A percentile compares a stretch with the other conserved stretches of the same genome.
These are phyloP conservation scores for Tapirus terrestris DNA, from an alignment of 2,113 vertebrate species.

Conservation along the genomic window DNA sequence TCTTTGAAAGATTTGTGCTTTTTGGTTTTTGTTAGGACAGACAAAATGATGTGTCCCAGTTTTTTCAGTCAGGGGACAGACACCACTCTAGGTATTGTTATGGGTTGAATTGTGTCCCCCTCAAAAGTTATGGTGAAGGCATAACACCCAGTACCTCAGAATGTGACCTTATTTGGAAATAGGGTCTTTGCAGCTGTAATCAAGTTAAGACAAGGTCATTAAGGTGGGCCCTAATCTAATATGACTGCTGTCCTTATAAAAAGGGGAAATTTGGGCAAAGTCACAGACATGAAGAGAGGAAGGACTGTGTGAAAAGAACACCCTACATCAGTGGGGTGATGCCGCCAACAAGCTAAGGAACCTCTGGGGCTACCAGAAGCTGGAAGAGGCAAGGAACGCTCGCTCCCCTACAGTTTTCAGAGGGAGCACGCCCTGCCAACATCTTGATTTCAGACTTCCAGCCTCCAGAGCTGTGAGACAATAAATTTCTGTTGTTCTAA, in stretches of 20 bases:
- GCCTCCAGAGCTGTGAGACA: not conserved
- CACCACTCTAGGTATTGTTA: not conserved
- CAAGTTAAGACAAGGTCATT: not conserved
- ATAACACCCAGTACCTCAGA: not conserved
- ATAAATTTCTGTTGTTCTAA: not conserved
- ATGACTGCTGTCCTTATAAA: too few species aligned
- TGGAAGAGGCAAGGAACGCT: not conserved
- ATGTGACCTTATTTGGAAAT: not conserved
- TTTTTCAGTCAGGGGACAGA: not conserved
- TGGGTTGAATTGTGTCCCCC: not conserved
- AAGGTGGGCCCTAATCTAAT: not conserved
- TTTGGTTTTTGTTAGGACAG: not conserved
- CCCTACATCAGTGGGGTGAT: accelerated
- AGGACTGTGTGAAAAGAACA: not conserved
- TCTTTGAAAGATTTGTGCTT: not conserved
- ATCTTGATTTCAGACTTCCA: not conserved
- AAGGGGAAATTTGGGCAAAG: not conserved
- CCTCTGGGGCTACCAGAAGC: not conserved
- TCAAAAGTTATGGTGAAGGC: not conserved
- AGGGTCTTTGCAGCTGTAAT: not conserved
- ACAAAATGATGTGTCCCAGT: not conserved
- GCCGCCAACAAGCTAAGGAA: not conserved
- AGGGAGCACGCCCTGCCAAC: not conserved
- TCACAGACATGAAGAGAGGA: not conserved
- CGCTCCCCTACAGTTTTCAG: not conserved